Evolutionary conservation across 2,113 vertebrate genomes (phyloP).

Genomic region (Pagrus major): DNA sequence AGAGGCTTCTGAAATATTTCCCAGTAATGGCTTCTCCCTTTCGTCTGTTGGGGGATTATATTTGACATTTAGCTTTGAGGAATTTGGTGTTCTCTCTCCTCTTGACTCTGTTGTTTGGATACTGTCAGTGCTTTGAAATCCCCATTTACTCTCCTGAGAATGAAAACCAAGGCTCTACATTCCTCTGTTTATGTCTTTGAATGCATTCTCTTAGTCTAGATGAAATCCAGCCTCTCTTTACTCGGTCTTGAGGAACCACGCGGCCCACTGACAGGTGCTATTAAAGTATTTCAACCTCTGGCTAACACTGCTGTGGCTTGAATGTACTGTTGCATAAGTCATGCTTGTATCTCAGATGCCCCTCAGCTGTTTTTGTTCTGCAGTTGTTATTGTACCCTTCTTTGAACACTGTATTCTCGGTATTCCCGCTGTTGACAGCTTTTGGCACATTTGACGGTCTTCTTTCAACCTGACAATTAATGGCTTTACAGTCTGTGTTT

Average conservation of each 20-base stretch:
- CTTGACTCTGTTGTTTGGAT: constrained; percentile 41
- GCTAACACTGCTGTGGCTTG: constrained; percentile 7
- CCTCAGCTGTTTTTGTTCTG: constrained; percentile 53
- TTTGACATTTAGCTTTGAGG: constrained; percentile 55
- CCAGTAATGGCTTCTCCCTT: constrained; percentile 15
- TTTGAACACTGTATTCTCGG: constrained; percentile 12
- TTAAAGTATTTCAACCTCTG: constrained; percentile 40
- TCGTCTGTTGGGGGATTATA: constrained; percentile 29
- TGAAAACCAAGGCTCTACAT: constrained; percentile 1
- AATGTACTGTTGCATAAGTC: constrained; percentile 43
- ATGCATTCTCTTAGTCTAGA: constrained; percentile 36
- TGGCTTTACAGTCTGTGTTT: not conserved
- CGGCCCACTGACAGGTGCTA: constrained; percentile 40
- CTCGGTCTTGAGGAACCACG: not conserved
- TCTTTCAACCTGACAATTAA: not conserved
- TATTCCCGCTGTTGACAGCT: not conserved
- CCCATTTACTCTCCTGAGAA: constrained; percentile 6
- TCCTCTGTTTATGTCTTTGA: constrained; percentile 36
- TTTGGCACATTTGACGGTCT: constrained; percentile 24
- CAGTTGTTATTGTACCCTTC: not conserved
- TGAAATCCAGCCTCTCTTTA: constrained; percentile 8
- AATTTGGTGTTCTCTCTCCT: constrained; percentile 39
- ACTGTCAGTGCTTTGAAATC: constrained; percentile 29
- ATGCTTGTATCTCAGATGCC: constrained; percentile 22
- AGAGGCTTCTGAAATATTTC: constrained; percentile 22